Evolutionary conservation across 2,797 vertebrate genomes (phyloP), one percentile per base, ranked within the genome.

Genomic region (Siniperca undulata): DNA sequence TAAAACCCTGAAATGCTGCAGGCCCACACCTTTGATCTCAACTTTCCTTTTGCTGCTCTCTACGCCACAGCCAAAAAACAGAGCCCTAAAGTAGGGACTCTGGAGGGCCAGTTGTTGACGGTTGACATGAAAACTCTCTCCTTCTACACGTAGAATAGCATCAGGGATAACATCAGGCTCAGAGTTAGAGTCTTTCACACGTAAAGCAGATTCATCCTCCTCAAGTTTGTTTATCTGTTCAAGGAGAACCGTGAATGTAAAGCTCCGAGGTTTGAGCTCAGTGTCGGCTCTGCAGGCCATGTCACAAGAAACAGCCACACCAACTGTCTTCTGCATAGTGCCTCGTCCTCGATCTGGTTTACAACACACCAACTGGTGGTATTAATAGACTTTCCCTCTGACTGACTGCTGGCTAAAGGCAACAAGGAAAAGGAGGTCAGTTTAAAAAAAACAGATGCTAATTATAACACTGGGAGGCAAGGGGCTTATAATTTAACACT

Each of bases 81-180:
- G 94, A 76, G 96, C 97, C 86, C 95, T 91, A 61, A 98, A 98
- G 76, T 98, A 98, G 0, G 93, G 94, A 81, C 97, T 98, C 83
- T 96, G 92, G 1, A 81, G n/a, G 1, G 97, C 95, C 53, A 98
- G 92, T 0, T 12, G 79, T 48, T 91, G 89, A 8, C 97, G 96
- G 89, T 95, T 97, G 77, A 98, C 96, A 60, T 94, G 95, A 64
- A 98, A 98, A 14, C 77, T 87, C 73, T 95, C 96, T 40, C 87
- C 92, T 48, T 96, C 95, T 0, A 98, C 95, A 24, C 93, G 93
- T 11, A 98, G 95, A 34, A 95, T 38, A 0, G 84, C 85, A 76
- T 98, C 96, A 6, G 96, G 94, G 30, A 89, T 70, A 7, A 66
- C 17, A 55, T 92, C 93, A 80, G 90, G 81, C n/a, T 69, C 81